Evolutionary conservation across 2,797 vertebrate species (phyloP).

Genomic region (Paratrypauchen microcephalus): DNA sequence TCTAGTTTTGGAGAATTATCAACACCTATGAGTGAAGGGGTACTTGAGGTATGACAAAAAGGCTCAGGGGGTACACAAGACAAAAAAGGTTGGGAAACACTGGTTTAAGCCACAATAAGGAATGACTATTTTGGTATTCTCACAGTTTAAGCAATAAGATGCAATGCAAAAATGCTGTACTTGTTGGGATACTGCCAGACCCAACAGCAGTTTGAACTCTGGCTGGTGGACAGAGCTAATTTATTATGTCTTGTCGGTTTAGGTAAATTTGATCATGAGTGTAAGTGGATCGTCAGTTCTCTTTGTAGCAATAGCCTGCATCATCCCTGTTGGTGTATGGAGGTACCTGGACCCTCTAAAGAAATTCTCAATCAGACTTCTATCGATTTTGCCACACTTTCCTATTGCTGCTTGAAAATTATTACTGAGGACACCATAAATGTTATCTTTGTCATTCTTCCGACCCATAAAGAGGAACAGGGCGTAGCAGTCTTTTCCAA

Average conservation of each 20-base stretch:
- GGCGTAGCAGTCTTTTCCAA: conserved; percentile 77
- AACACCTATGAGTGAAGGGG: too few species aligned
- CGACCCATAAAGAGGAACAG: conserved; percentile 77
- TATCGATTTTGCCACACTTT: conserved; percentile 67
- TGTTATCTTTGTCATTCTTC: conserved; percentile 62
- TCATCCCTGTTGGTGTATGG: conserved; percentile 70
- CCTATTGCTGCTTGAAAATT: conserved; percentile 68
- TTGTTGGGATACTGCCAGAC: background rate
- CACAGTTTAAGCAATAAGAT: background rate
- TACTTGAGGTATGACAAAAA: too few species aligned
- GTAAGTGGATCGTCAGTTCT: conserved; percentile 62
- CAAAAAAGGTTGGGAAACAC: too few species aligned
- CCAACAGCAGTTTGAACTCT: background rate
- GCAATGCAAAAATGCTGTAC: background rate
- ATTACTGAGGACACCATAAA: conserved; percentile 79
- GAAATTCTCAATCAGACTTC: conserved; percentile 71
- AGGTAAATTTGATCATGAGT: conserved; percentile 76
- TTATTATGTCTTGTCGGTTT: conserved; percentile 23
- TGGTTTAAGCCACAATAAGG: background rate
- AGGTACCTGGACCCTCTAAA: conserved; percentile 71
- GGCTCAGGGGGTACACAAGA: too few species aligned
- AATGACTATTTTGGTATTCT: background rate
- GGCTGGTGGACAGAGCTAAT: background rate
- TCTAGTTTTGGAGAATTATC: too few species aligned
- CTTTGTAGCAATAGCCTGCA: conserved; percentile 65